Conservation (phyloP, 2,797 vertebrate species). For the Amniataba percoides region DNA sequence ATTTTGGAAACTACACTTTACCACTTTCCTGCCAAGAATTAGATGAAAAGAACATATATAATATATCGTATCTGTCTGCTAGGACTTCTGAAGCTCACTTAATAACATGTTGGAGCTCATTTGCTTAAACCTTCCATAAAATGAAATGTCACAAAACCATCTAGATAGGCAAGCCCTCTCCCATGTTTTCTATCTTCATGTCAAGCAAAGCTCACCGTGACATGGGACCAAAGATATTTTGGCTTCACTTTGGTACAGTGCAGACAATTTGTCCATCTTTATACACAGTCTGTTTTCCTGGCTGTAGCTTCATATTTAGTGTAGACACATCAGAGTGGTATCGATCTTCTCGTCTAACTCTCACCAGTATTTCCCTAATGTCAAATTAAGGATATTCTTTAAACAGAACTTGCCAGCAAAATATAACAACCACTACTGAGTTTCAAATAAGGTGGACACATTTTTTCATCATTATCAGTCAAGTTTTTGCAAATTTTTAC, state of each 20-base stretch:
- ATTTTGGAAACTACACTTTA: constrained; percentile 3
- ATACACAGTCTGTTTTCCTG: no score
- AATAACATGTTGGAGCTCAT: neutral
- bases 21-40: neutral
- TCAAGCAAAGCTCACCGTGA: neutral
- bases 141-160: neutral
- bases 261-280: no score
- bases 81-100: neutral
- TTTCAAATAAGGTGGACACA: constrained; percentile 8
- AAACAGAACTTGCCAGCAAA: constrained; percentile 8
- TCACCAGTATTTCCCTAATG: neutral
- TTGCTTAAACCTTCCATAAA: neutral
- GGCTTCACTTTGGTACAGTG: no score
- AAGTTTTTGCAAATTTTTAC: constrained; percentile 24
- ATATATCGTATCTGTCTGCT: neutral
- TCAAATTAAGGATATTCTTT: constrained; percentile 2
- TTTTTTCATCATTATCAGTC: constrained; percentile 21
- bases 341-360: neutral
- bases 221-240: no score
- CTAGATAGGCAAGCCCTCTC: neutral
- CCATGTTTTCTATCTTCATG: neutral
- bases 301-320: neutral
- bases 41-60: neutral
- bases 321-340: neutral
- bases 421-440: constrained; percentile 5